Evolutionary conservation across 2,113 vertebrate species (phyloP).

Genomic region (Lophotis ruficrista): DNA sequence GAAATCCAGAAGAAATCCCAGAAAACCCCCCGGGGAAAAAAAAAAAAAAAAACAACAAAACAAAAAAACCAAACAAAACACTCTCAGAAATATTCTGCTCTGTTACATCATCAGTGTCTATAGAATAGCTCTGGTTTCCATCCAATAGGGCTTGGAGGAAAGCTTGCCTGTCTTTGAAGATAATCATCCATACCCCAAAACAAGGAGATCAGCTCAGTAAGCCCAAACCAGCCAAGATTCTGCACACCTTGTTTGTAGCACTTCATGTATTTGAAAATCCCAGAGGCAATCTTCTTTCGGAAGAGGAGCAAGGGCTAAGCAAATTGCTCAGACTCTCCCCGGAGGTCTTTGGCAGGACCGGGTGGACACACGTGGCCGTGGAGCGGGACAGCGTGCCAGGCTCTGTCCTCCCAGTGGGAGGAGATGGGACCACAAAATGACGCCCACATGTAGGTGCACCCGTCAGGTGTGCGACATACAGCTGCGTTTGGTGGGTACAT

Average conservation of each 20-base stretch:
- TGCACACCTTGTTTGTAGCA: background rate
- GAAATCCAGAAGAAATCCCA: background rate
- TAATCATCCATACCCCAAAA: background rate
- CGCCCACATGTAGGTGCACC: too few species aligned
- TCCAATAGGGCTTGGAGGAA: rapidly evolving
- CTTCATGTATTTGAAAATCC: background rate
- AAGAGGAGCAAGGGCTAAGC: background rate
- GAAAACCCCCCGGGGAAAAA: background rate
- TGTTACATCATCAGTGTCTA: rapidly evolving
- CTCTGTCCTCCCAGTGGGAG: background rate
- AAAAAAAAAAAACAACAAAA: background rate
- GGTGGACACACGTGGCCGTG: rapidly evolving
- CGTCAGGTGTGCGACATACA: rapidly evolving
- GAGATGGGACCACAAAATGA: background rate
- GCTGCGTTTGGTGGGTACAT: rapidly evolving
- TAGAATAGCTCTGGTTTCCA: background rate
- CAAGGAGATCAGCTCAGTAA: background rate
- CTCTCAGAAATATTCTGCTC: background rate
- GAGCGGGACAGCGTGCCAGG: rapidly evolving
- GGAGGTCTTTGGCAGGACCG: background rate
- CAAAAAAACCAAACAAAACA: background rate
- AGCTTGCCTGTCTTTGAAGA: background rate
- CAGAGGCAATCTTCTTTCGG: background rate
- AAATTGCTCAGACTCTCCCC: rapidly evolving
- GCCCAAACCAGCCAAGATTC: background rate